Conservation (phyloP, 2,797 vertebrate genomes). For the Argyrosomus regius region DNA sequence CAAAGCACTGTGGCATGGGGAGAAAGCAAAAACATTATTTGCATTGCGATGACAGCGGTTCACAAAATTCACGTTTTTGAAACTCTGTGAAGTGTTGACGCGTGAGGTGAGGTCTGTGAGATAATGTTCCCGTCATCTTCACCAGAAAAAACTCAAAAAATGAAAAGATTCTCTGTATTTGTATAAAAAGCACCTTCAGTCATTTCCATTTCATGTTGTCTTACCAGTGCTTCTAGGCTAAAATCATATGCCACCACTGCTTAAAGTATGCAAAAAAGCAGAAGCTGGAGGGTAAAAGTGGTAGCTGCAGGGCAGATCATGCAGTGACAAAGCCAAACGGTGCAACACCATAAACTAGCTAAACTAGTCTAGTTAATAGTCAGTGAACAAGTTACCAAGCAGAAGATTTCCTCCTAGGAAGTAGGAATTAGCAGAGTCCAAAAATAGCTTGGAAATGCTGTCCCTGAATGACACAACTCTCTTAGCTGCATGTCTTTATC, state of each 20-base stretch:
- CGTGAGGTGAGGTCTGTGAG: neutral
- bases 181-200: neutral
- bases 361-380: neutral
- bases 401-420: constrained; percentile 9
- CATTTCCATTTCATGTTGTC: neutral
- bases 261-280: neutral
- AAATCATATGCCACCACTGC: neutral
- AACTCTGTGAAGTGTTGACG: too few species aligned
- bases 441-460: neutral
- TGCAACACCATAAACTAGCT: neutral
- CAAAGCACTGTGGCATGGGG: neutral
- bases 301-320: constrained; percentile 17
- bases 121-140: neutral
- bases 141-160: constrained; percentile 6
- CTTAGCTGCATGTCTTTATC: constrained; percentile 25
- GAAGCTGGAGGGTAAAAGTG: neutral
- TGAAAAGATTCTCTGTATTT: neutral
- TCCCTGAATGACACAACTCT: neutral
- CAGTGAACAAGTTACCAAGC: neutral
- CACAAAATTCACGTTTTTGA: too few species aligned
- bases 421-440: neutral
- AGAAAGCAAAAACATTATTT: neutral
- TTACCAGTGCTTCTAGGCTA: neutral
- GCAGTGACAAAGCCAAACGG: constrained; percentile 27
- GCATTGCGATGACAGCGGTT: neutral